phyloP scores from a whole-genome alignment of 2,797 vertebrate genomes.

The Melanotaenia pygmaea region DNA sequence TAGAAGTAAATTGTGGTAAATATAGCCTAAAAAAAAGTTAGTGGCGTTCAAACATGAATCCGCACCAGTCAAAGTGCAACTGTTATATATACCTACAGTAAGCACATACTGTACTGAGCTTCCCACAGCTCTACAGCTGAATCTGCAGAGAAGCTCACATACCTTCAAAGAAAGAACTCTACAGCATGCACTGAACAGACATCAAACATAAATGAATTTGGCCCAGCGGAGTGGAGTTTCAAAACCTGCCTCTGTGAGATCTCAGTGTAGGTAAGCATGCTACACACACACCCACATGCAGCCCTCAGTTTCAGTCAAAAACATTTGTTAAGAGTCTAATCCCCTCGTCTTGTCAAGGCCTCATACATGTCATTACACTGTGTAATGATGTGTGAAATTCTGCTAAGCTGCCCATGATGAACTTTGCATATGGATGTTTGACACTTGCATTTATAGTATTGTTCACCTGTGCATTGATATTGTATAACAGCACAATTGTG shows the following conservation, averaged over 20 bases:
- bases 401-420: constrained; percentile 28
- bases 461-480: neutral
- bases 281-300: constrained; percentile 49
- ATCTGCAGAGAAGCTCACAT: constrained; percentile 47
- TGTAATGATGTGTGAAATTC: constrained; percentile 55
- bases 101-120: neutral
- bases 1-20: neutral
- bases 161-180: constrained; percentile 70
- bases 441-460: constrained; percentile 22
- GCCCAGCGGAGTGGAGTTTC: constrained; percentile 36
- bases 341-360: constrained; percentile 38
- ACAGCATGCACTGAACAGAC: constrained; percentile 41
- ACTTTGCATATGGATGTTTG: constrained; percentile 25
- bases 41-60: neutral
- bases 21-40: neutral
- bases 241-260: constrained; percentile 41
- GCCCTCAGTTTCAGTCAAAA: constrained; percentile 45
- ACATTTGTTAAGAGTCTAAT: constrained; percentile 50
- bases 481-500: neutral
- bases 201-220: constrained; percentile 60
- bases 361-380: constrained; percentile 48
- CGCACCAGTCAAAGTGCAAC: neutral
- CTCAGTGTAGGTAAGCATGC: constrained; percentile 35
- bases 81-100: neutral
- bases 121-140: constrained; percentile 33